Evolutionary conservation across 2,888 invertebrate genomes (phyloP).

Genomic region (Prosapia bicincta): DNA sequence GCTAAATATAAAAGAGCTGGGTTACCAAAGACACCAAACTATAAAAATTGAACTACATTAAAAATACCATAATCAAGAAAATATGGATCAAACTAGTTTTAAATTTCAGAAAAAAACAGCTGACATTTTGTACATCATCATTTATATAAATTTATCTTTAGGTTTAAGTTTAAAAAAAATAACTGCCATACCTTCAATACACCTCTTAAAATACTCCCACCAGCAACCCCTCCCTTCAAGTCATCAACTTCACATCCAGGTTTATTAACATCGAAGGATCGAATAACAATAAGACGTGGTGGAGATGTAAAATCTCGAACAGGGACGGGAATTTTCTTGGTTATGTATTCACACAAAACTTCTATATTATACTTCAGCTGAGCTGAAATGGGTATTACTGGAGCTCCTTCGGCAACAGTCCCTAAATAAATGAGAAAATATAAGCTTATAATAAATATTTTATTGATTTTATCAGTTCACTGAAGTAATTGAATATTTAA

Average conservation of each 20-base stretch:
- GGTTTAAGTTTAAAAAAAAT: no score
- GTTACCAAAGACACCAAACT: no score
- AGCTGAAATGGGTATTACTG: conserved; percentile 98
- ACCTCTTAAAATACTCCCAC: conserved; percentile 95
- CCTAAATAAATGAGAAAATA: conserved; percentile 48
- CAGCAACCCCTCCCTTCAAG: conserved; percentile 97
- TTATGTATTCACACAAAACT: conserved; percentile 96
- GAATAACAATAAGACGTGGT: conserved; percentile 91
- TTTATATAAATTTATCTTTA: no score
- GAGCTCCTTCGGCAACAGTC: conserved; percentile 97
- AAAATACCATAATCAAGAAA: no score
- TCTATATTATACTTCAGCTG: conserved; percentile 99
- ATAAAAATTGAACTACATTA: no score
- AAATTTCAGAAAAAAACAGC: no score
- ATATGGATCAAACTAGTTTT: no score
- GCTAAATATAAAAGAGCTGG: no score
- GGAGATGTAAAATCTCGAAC: conserved; percentile 91
- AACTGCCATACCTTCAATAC: conserved; percentile 65
- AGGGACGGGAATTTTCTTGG: conserved; percentile 97
- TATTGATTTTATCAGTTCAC: no score
- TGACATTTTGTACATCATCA: no score
- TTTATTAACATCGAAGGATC: conserved; percentile 99
- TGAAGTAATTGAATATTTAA: no score
- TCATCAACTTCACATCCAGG: conserved; percentile 99
- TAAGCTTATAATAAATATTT: no score